Evolutionary conservation across 2,888 invertebrate genomes (phyloP), one percentile per base, ranked within the genome.

Genomic region (Orchesellides sinensis): DNA sequence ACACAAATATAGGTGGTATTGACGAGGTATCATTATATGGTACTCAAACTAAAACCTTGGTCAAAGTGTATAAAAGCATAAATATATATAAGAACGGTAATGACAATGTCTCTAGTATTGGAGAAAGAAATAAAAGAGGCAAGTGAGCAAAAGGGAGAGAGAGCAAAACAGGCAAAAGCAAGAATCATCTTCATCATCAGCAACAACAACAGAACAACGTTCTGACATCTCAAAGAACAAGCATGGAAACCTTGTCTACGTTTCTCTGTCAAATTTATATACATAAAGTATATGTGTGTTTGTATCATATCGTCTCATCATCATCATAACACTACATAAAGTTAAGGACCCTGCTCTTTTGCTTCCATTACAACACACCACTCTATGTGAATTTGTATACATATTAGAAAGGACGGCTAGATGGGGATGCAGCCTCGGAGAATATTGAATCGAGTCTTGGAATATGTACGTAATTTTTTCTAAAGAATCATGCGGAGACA

Each of bases 281-380:
- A 65, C 49, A 47, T 47, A n/a, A n/a, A n/a, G 40, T 40, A 40
- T 40, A 40, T 56, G 70, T 70, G 54, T 40, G 56, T 56, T 70
- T 70, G 70, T 70, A 56, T 70, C 70, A 56, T 70, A 54, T 40
- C 27, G n/a, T n/a, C n/a, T n/a, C n/a, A 21, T 70, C 73, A 73
- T 73, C 73, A 73, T 61, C 47, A 61, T 47, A 72, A 45, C 72
- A 45, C 35, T 56, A 23, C 27, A 59, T 29, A 56, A 10, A 49
- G 5, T n/a, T n/a, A n/a, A n/a, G n/a, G n/a, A n/a, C n/a, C n/a
- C n/a, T n/a, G n/a, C n/a, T n/a, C n/a, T n/a, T n/a, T n/a, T n/a
- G n/a, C n/a, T n/a, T n/a, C n/a, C n/a, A n/a, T n/a, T n/a, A n/a
- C n/a, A n/a, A n/a, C n/a, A n/a, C n/a, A n/a, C n/a, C n/a, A n/a